These are phyloP conservation scores for Luffia ferchaultella DNA, from an alignment of 2,888 invertebrate genomes.

Conservation along the genomic window DNA sequence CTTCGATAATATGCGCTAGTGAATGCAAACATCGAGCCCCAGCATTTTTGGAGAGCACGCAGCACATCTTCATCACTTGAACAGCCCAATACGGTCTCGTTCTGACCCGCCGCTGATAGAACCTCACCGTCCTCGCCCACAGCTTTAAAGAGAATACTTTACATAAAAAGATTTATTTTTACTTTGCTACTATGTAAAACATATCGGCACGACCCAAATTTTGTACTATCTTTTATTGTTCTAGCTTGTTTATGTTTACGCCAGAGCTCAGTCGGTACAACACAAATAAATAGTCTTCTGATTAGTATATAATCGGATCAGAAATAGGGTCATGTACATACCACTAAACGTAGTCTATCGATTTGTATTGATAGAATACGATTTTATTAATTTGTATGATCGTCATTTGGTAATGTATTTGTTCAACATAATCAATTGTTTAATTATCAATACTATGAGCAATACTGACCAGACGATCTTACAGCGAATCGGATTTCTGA, in stretches of 20 bases:
- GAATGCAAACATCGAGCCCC: conserved; percentile 82
- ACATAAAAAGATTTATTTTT: too few relatives aligned
- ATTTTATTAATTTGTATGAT: too few relatives aligned
- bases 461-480: conserved; percentile 60
- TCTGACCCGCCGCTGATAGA: conserved; percentile 85
- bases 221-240: too few relatives aligned
- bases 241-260: too few relatives aligned
- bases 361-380: too few relatives aligned
- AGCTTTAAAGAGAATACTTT: conserved; percentile 40
- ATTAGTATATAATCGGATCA: too few relatives aligned
- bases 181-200: too few relatives aligned
- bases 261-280: too few relatives aligned
- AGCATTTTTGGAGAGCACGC: conserved; percentile 73
- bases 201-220: too few relatives aligned
- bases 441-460: neutral
- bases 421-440: neutral
- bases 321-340: too few relatives aligned
- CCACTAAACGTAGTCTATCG: too few relatives aligned
- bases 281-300: too few relatives aligned
- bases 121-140: conserved; percentile 83
- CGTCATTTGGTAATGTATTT: neutral
- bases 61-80: conserved; percentile 56
- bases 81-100: conserved; percentile 79
- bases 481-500: conserved; percentile 66
- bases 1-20: conserved; percentile 82